Percentiles rank a stretch among this genome's conserved stretches.
phyloP scores from a whole-genome alignment of 2,888 invertebrate genomes.

The Epiblema foenella region DNA sequence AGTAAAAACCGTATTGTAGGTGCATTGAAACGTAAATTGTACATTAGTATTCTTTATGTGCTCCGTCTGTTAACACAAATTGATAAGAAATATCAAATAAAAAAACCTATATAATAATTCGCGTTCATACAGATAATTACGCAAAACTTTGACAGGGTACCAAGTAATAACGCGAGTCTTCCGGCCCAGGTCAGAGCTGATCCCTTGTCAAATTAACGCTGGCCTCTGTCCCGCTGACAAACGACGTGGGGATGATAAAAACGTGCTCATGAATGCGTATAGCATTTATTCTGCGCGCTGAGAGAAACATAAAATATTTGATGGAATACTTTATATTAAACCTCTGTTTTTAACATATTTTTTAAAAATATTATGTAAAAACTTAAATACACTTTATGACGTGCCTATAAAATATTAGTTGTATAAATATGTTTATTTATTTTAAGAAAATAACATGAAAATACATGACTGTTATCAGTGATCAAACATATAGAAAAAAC shows the following conservation, averaged over 20 bases:
- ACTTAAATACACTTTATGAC: too few relatives aligned
- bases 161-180: slow-evolving; percentile 64
- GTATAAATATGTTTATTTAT: too few relatives aligned
- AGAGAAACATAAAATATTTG: slow-evolving; percentile 42
- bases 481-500: too few relatives aligned
- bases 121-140: slow-evolving; percentile 20
- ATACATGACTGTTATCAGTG: too few relatives aligned
- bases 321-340: neutral
- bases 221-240: slow-evolving; percentile 78
- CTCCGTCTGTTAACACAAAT: too few relatives aligned
- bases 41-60: too few relatives aligned
- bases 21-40: too few relatives aligned
- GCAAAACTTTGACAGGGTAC: slow-evolving; percentile 62
- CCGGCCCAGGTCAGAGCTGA: slow-evolving; percentile 67
- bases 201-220: slow-evolving; percentile 84
- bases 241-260: slow-evolving; percentile 74
- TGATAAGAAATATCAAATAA: neutral
- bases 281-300: slow-evolving; percentile 54
- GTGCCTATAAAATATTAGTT: too few relatives aligned
- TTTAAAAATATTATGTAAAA: too few relatives aligned
- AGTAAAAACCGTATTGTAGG: too few relatives aligned
- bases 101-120: neutral
- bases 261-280: slow-evolving; percentile 61
- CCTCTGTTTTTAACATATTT: too few relatives aligned
- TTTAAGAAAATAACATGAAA: too few relatives aligned